phyloP scores from a whole-genome alignment of 2,888 invertebrate species.

The Parnassius smintheus region DNA sequence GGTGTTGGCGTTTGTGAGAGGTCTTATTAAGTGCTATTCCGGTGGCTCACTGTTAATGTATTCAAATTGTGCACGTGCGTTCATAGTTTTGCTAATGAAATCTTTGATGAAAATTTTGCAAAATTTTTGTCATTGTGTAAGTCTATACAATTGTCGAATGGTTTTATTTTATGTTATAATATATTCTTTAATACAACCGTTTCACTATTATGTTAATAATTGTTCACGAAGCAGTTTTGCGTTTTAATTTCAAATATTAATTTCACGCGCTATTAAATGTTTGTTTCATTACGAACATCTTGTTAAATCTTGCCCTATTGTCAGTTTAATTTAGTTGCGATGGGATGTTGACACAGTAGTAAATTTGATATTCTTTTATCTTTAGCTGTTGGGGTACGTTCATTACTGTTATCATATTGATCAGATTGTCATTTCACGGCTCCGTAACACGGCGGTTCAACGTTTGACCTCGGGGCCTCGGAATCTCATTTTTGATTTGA shows the following conservation, averaged over 20 bases:
- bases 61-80: slow-evolving; percentile 35
- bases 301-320: slow-evolving; percentile 51
- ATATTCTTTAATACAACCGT: not conserved
- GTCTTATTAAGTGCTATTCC: slow-evolving; percentile 51
- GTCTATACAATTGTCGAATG: slow-evolving; percentile 29
- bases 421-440: too few relatives aligned
- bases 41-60: slow-evolving; percentile 27
- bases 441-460: too few relatives aligned
- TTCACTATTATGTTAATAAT: too few relatives aligned
- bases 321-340: slow-evolving; percentile 62
- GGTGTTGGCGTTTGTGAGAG: slow-evolving; percentile 41
- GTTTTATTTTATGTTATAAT: not conserved
- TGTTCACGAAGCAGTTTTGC: too few relatives aligned
- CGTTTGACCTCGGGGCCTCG: too few relatives aligned
- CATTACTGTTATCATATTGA: too few relatives aligned
- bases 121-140: slow-evolving; percentile 50
- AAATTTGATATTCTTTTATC: not conserved
- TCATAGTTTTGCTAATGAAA: slow-evolving; percentile 42
- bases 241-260: slow-evolving; percentile 2
- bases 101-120: slow-evolving; percentile 49
- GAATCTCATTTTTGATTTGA: too few relatives aligned
- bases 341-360: slow-evolving; percentile 27
- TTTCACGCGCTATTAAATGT: slow-evolving; percentile 21
- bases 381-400: not conserved
- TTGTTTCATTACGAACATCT: slow-evolving; percentile 51